Evolutionary conservation across 2,797 vertebrate species (phyloP), one percentile per base, ranked within the genome.

Genomic region (Amphiprion clarkii): DNA sequence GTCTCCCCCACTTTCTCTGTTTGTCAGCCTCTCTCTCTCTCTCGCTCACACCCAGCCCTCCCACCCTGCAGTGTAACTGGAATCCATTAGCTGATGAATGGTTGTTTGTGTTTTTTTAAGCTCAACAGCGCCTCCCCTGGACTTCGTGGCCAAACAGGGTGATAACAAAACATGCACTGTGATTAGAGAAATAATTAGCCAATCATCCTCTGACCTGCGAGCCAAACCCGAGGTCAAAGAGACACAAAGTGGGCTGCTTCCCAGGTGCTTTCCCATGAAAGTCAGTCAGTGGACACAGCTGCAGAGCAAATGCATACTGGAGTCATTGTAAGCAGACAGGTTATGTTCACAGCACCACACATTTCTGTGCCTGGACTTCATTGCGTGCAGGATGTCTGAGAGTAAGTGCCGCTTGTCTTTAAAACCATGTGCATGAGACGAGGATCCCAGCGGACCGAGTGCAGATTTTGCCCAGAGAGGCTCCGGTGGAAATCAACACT

Each of bases 121-220:
- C 88, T 91, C 89, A 63, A 89, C 87, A 92, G 91, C 87, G 83
- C 89, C 91, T 49, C 82, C 84, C 36, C 40, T 7, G 48, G 59
- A 64, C 75, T 53, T 5, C 2, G 4, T 19, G 85, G 87, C 68
- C 77, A 79, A 64, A 85, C 65, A 64, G 40, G 64, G 62, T 2
- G 64, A 79, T 81, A 81, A 60, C 74, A 85, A 87, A 91, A 88
- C 88, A 87, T 84, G 89, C 57, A 75, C 76, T 42, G 85, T 89
- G 89, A 92, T 92, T 89, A 91, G 76, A 71, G 87, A 67, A 79
- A 82, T 87, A 91, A 94, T 93, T 87, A 92, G 61, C 86, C 83
- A 90, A 89, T 92, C 87, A 53, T 88, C 82, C 86, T 64, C 73
- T 92, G 89, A 2, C 46, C 46, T 48, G 46, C 19, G 6, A 53